These are phyloP conservation scores for Mechanitis mazaeus DNA, from an alignment of 2,888 invertebrate genomes.

Conservation along the genomic window DNA sequence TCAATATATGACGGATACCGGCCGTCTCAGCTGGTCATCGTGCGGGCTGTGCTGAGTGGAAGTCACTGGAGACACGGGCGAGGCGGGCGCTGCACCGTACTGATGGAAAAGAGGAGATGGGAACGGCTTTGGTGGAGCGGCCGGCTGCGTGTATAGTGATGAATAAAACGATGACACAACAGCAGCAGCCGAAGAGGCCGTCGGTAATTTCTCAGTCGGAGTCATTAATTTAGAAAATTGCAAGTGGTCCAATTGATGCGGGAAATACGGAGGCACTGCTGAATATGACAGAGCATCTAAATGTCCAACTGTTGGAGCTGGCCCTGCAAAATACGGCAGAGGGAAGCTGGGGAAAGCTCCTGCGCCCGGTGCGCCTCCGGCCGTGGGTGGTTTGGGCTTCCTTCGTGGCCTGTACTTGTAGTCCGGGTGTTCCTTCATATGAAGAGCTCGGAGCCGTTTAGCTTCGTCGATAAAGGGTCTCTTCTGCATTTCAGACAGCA, in stretches of 20 bases:
- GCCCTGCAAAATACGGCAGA: conserved; percentile 79
- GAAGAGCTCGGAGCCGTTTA: conserved; percentile 88
- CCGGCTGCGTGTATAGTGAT: conserved; percentile 78
- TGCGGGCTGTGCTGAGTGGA: conserved; percentile 69
- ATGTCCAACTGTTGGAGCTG: conserved; percentile 75
- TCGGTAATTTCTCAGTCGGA: conserved; percentile 66
- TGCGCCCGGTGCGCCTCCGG: conserved; percentile 64
- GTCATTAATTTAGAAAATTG: conserved; percentile 79
- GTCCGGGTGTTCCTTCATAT: conserved; percentile 95
- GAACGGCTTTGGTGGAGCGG: conserved; percentile 72
- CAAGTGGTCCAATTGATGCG: conserved; percentile 82
- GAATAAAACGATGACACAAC: conserved; percentile 83
- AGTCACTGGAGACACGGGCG: conserved; percentile 65
- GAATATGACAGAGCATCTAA: conserved; percentile 79
- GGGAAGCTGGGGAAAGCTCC: conserved; percentile 80
- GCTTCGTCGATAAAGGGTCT: conserved; percentile 97
- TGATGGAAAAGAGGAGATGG: conserved; percentile 73
- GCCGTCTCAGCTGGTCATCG: conserved; percentile 80
- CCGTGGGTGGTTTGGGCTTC: conserved; percentile 86
- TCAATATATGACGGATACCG: conserved; percentile 84
- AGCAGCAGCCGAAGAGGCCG: conserved; percentile 73
- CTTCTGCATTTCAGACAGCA: conserved; percentile 90
- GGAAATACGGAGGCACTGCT: conserved; percentile 85
- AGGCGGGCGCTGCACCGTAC: conserved; percentile 69
- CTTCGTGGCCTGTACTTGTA: conserved; percentile 92